Percentiles rank a stretch among this genome's conserved stretches.
Evolutionary conservation across 2,888 invertebrate species (phyloP).

Genomic region (Dicycla oo): DNA sequence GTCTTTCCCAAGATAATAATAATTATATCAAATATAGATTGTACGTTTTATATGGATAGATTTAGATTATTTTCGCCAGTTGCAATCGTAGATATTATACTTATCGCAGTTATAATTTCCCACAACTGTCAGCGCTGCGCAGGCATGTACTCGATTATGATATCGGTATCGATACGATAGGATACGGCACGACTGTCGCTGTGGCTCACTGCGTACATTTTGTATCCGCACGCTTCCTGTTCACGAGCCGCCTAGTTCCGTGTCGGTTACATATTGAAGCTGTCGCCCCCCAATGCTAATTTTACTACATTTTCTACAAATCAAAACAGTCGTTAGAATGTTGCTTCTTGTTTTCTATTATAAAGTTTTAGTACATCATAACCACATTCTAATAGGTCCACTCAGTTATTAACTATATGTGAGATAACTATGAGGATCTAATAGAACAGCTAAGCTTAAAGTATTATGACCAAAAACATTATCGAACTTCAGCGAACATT

Average conservation of each 20-base stretch:
- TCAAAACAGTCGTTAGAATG: slow-evolving; percentile 1
- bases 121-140: slow-evolving; percentile 49
- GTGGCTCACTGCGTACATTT: slow-evolving; percentile 49
- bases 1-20: background rate
- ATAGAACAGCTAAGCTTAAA: background rate
- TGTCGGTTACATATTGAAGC: slow-evolving; percentile 38
- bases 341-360: slow-evolving; percentile 31
- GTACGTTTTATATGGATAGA: background rate
- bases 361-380: slow-evolving; percentile 33
- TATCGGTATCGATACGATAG: slow-evolving; percentile 39
- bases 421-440: slow-evolving; percentile 17
- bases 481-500: slow-evolving; percentile 35
- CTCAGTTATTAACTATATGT: slow-evolving; percentile 7
- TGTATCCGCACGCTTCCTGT: slow-evolving; percentile 44
- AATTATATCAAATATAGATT: background rate
- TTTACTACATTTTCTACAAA: slow-evolving; percentile 29
- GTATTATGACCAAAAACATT: slow-evolving; percentile 19
- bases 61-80: background rate
- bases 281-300: slow-evolving; percentile 9
- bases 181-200: slow-evolving; percentile 25
- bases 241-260: slow-evolving; percentile 39
- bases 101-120: slow-evolving; percentile 32
- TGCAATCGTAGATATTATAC: slow-evolving; percentile 19
- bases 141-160: slow-evolving; percentile 53
- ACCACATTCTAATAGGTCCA: slow-evolving; percentile 35